Conservation (phyloP, 2,113 vertebrate species). For the Probosciger aterrimus region DNA sequence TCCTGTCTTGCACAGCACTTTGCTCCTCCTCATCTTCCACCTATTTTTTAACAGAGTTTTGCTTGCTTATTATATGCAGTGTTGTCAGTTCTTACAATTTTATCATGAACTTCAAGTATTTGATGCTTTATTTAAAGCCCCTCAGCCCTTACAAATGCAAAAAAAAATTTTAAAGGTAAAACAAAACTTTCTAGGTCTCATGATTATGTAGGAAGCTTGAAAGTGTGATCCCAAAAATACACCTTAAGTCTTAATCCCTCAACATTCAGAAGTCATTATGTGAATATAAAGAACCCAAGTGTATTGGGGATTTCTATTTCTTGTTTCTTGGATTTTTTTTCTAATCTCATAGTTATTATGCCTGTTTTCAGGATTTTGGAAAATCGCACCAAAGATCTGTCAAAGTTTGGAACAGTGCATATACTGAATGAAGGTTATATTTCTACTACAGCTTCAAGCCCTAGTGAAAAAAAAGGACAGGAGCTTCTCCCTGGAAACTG, state of each 20-base stretch:
- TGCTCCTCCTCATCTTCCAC: background rate
- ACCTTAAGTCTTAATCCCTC: background rate
- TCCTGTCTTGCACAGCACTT: background rate
- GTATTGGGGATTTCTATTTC: background rate
- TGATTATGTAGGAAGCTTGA: constrained; percentile 11
- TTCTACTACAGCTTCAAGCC: background rate
- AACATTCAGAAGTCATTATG: background rate
- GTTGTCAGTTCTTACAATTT: background rate
- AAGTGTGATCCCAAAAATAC: constrained; percentile 10
- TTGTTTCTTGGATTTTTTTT: background rate
- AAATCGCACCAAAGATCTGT: background rate
- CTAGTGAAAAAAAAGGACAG: background rate
- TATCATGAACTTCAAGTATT: background rate
- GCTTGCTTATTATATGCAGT: background rate
- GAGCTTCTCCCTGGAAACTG: background rate
- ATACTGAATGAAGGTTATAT: background rate
- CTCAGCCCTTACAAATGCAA: background rate
- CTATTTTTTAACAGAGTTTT: background rate
- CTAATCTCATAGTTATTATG: background rate
- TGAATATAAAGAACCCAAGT: background rate
- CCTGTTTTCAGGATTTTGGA: background rate
- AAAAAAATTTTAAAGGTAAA: constrained; percentile 5
- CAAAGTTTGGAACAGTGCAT: background rate
- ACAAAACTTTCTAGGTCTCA: background rate
- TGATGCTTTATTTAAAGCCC: constrained; percentile 50